Evolutionary conservation across 2,888 invertebrate species (phyloP), one percentile per base, ranked within the genome.

Genomic region (Aleiodes alternator): DNA sequence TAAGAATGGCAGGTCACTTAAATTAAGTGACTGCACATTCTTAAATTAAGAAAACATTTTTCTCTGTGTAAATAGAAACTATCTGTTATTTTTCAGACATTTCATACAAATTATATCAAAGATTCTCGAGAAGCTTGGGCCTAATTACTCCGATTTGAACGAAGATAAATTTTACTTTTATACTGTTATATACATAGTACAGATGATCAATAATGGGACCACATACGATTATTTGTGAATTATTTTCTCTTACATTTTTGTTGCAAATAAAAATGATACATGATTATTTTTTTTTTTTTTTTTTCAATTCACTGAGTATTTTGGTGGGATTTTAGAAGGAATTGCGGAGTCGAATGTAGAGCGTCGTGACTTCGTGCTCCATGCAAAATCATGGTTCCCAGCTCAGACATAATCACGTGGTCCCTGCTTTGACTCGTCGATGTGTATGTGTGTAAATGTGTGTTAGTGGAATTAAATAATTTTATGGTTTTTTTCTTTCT

Each of bases 361-460:
- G 88, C 89, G 89, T 87, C 88, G 88, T 83, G 87, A 88, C 90
- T 91, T 91, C 91, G 83, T 90, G 94, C 94, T 92, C 93, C 94
- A 95, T 95, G 95, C 95, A 94, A 95, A 95, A 94, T 94, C 93
- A 94, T 92, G 92, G 93, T 92, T 92, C 91, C 92, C 92, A 93
- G 89, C 88, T 88, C 87, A 89, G 89, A 89, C 89, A 89, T 89
- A 94, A 93, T 93, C 94, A 94, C 94, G 94, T 94, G 94, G 94
- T 94, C 89, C 89, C 89, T 87, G 89, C 89, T 89, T 89, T 89
- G 89, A 89, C 89, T 89, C 85, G 87, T 86, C 86, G 84, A 34
- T 34, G 87, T 87, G 87, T 88, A 83, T 84, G 81, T 87, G 83
- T 85, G 86, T 87, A 74, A 69, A 75, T 76, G 59, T 76, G 50